Conservation (phyloP, 2,797 vertebrate genomes). For the Sciurus carolinensis region DNA sequence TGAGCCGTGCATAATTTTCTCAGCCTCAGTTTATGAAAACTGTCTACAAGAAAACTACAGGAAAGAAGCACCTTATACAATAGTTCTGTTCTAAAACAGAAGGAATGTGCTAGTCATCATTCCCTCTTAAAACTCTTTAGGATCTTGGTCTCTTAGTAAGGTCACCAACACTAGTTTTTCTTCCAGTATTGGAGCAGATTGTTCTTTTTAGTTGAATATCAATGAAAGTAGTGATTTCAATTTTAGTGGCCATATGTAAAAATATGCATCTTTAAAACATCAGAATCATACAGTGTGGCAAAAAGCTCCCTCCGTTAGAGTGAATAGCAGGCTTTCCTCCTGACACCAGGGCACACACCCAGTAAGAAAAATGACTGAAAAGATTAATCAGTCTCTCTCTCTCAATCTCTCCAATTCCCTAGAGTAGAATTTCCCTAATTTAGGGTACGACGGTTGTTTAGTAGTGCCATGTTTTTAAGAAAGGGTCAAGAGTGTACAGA, state of each 20-base stretch:
- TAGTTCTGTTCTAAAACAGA: not conserved
- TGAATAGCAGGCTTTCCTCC: not conserved
- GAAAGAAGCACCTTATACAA: not conserved
- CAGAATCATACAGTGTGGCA: not conserved
- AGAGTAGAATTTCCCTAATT: not conserved
- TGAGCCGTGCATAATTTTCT: conserved; percentile 1
- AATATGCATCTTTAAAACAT: not conserved
- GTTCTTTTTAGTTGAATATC: not conserved
- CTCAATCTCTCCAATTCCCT: not conserved
- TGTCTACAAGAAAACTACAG: not conserved
- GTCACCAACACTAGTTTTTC: not conserved
- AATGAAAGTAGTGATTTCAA: not conserved
- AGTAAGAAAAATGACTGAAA: not conserved
- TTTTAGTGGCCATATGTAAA: not conserved
- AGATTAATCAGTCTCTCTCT: not conserved
- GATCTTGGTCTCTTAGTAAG: not conserved
- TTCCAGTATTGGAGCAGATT: not conserved
- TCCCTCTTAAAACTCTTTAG: not conserved
- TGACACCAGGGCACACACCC: not conserved
- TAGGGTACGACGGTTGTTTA: not conserved
- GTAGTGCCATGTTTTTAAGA: not conserved
- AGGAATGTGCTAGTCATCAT: not conserved
- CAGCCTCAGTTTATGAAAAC: conserved; percentile 33
- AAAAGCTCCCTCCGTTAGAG: not conserved
- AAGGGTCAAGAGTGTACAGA: not conserved